Conservation (phyloP, 1,140 invertebrate genomes). For the Dolichoris vasculosae region DNA sequence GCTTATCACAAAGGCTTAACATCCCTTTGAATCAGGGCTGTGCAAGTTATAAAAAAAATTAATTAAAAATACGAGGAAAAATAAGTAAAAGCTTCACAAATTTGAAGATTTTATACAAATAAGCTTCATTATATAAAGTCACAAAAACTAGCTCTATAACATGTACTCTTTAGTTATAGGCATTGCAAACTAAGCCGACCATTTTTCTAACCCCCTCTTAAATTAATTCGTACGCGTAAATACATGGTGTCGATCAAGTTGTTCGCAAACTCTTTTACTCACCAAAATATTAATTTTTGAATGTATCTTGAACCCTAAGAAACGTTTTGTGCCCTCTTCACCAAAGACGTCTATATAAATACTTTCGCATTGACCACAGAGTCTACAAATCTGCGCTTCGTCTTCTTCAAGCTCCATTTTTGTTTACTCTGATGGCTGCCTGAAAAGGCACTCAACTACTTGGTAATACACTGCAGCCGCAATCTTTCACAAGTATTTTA, state of each 20-base stretch:
- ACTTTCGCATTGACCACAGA: constrained; percentile 68
- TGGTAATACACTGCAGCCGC: constrained; percentile 36
- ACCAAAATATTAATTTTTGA: constrained; percentile 71
- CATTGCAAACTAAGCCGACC: constrained; percentile 49
- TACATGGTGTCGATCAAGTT: constrained; percentile 25
- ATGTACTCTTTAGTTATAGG: no score
- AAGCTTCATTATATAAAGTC: neutral
- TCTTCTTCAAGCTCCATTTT: constrained; percentile 69
- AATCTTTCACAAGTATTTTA: neutral
- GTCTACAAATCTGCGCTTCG: constrained; percentile 67
- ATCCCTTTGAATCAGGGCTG: neutral
- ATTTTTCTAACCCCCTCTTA: constrained; percentile 62
- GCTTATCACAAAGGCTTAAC: neutral
- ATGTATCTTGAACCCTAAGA: constrained; percentile 67
- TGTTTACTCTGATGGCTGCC: constrained; percentile 65
- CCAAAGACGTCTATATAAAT: constrained; percentile 71
- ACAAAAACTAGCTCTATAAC: neutral
- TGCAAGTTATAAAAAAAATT: neutral
- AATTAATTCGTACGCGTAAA: constrained; percentile 41
- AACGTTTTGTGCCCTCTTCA: constrained; percentile 67
- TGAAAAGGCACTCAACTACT: constrained; percentile 63
- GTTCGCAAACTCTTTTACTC: constrained; percentile 52
- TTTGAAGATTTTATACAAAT: neutral
- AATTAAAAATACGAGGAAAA: neutral
- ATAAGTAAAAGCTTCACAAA: neutral